These are phyloP conservation scores for Drosophila pseudoananassae DNA, from an alignment of 1,140 invertebrate species.

Conservation along the genomic window DNA sequence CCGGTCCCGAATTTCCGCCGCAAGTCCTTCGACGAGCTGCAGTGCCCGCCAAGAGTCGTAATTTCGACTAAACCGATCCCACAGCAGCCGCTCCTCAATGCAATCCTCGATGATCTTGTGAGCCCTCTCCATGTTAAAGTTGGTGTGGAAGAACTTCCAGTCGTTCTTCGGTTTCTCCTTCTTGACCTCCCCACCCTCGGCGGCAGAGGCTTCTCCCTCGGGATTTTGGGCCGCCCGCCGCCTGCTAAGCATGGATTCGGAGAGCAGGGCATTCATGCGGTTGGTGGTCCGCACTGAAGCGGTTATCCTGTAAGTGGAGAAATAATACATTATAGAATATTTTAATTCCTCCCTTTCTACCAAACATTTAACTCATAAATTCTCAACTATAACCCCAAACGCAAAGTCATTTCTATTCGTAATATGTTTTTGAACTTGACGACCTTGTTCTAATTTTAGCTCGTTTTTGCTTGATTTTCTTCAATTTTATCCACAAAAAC, in stretches of 20 bases:
- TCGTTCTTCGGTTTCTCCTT: conserved; percentile 78
- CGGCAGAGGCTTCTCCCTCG: conserved; percentile 29
- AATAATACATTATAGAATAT: neutral
- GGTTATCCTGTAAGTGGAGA: conserved; percentile 58
- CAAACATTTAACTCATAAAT: too few relatives aligned
- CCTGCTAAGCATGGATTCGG: conserved; percentile 75
- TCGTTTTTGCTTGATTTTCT: neutral
- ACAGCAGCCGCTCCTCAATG: conserved; percentile 80
- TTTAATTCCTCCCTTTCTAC: too few relatives aligned
- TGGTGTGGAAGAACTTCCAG: conserved; percentile 81
- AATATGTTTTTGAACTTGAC: neutral
- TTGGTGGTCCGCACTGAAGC: conserved; percentile 82
- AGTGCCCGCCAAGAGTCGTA: conserved; percentile 80
- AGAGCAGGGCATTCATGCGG: conserved; percentile 81
- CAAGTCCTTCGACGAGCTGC: conserved; percentile 72
- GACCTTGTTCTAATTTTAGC: neutral
- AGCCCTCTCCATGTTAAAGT: conserved; percentile 82
- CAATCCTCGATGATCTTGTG: conserved; percentile 77
- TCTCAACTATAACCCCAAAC: too few relatives aligned
- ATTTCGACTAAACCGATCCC: conserved; percentile 81
- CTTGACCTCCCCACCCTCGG: conserved; percentile 25
- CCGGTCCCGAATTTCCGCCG: conserved; percentile 75
- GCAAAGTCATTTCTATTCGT: neutral
- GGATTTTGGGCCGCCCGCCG: conserved; percentile 59
- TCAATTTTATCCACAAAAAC: neutral